Base-by-base conservation (phyloP, 2,113 vertebrate genomes). In the Onychostoma macrolepis region DNA sequence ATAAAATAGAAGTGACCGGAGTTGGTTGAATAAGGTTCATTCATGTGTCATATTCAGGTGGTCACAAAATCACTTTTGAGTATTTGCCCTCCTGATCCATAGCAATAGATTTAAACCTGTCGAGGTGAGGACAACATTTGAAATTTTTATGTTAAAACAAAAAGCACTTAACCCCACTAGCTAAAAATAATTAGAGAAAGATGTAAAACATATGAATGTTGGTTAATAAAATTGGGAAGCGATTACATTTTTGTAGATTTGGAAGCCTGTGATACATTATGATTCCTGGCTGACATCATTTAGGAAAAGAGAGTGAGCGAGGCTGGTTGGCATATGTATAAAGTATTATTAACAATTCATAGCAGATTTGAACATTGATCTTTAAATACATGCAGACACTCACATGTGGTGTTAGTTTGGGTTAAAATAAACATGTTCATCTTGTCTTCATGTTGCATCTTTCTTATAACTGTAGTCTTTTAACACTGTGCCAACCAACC, bases 321-420 rank as follows among this genome's bases (percentile, higher is more conserved):
- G 17, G 26, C 30, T 33, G 76, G 15, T 78, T 78, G 76, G 76
- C 76, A 78, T 53, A 33, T 33, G 43, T 78, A 78, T 33, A 53
- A 53, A 78, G 48, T 53, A 78, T 53, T 53, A 78, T 78, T 78
- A 78, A 78, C 76, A 78, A 56, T 78, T 33, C 26, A 53, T 78
- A 78, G 28, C 76, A 78, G 76, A 78, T 50, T 28, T 78, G 48
- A 53, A 78, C 76, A 78, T 21, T 78, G 76, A 78, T 78, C 76
- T 78, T 53, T 78, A 78, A 78, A 48, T 78, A 33, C 76, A 78
- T 30, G 48, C 76, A 78, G 76, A 78, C 48, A 78, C 76, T 78
- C 76, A 53, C 76, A 78, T 53, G 48, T 78, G 76, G 76, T 78
- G 76, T 6, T 50, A 53, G 76, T 78, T 78, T 78, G 13, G 45